phyloP scores from a whole-genome alignment of 1,140 invertebrate genomes.

The Lanistes nyassanus region DNA sequence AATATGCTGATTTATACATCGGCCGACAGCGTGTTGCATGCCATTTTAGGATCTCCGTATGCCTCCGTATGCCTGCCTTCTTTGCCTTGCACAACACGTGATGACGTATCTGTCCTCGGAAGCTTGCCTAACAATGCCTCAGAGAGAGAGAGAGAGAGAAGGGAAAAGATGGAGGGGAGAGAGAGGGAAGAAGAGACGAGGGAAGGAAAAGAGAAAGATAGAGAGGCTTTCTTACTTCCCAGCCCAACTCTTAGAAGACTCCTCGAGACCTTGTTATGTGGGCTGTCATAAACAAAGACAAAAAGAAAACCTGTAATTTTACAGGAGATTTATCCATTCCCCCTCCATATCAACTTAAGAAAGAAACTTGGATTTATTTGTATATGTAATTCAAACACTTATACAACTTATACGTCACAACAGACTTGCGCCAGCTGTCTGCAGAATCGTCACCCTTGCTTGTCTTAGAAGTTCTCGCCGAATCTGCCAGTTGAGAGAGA shows the following conservation, averaged over 20 bases:
- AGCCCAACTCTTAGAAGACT: background rate
- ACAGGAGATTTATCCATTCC: no score
- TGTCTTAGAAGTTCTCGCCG: no score
- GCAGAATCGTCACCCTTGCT: no score
- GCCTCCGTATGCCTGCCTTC: background rate
- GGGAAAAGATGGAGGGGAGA: slow-evolving; percentile 11
- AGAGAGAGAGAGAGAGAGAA: slow-evolving; percentile 31
- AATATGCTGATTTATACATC: no score
- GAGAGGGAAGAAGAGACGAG: background rate
- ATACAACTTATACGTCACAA: no score
- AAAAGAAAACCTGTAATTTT: background rate
- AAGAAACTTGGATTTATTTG: no score
- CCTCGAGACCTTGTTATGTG: background rate
- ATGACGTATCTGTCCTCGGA: slow-evolving; percentile 10
- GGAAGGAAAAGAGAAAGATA: background rate
- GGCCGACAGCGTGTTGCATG: no score
- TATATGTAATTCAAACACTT: no score
- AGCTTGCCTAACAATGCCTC: slow-evolving; percentile 17
- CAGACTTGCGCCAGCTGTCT: no score
- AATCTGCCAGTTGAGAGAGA: no score
- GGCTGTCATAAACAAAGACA: background rate
- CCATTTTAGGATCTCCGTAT: background rate
- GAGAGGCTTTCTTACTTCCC: background rate
- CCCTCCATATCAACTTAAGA: no score
- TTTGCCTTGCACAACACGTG: background rate